Percentiles rank a stretch among this genome's conserved stretches.
Evolutionary conservation across 2,797 vertebrate genomes (phyloP).

Genomic region (Xenopus petersii): DNA sequence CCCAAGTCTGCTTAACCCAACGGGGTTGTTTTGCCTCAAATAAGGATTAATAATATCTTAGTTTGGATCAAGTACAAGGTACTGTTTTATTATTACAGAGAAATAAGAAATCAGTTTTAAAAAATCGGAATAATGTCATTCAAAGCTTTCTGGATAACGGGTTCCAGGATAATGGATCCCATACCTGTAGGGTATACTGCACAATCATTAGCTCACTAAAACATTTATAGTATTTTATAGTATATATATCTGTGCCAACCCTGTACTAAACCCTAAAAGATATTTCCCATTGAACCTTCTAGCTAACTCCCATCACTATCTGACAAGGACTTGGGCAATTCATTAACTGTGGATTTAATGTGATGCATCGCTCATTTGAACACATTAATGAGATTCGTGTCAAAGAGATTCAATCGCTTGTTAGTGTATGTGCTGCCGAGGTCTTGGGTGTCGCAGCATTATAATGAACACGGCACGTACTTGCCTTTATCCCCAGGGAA

Average conservation of each 20-base stretch:
- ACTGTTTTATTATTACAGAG: too few species aligned
- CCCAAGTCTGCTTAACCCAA: too few species aligned
- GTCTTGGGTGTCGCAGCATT: slow-evolving; percentile 32
- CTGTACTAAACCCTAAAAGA: neutral
- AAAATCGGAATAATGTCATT: too few species aligned
- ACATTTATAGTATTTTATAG: too few species aligned
- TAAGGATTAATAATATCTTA: too few species aligned
- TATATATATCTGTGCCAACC: neutral
- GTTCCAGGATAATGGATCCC: too few species aligned
- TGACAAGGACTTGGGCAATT: slow-evolving; percentile 3
- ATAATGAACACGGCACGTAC: slow-evolving; percentile 13
- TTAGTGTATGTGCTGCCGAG: slow-evolving; percentile 36
- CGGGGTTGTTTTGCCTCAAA: too few species aligned
- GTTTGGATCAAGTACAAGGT: too few species aligned
- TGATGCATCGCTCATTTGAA: slow-evolving; percentile 37
- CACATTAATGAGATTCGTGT: slow-evolving; percentile 36
- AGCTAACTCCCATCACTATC: neutral
- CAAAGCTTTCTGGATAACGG: too few species aligned
- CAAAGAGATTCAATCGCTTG: slow-evolving; percentile 39
- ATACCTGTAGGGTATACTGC: too few species aligned
- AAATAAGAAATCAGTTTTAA: too few species aligned
- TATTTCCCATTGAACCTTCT: neutral
- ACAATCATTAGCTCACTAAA: too few species aligned
- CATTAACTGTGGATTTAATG: slow-evolving; percentile 25
- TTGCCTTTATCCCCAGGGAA: slow-evolving; percentile 8